Percentiles rank a stretch among this genome's conserved stretches.
Conservation (phyloP, 2,113 vertebrate genomes). For the Numenius arquata region DNA sequence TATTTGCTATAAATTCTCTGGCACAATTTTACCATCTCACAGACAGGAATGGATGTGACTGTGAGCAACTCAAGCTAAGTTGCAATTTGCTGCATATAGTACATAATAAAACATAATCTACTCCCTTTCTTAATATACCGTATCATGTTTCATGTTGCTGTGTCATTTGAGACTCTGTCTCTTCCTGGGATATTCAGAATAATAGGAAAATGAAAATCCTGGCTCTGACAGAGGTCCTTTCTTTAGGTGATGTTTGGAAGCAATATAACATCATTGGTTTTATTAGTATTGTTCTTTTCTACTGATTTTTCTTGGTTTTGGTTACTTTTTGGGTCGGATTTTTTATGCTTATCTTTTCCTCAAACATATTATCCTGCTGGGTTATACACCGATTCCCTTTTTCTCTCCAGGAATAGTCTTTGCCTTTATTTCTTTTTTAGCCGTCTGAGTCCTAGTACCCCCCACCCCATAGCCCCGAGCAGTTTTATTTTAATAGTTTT, state of each 20-base stretch:
- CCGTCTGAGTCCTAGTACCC: neutral
- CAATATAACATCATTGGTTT: neutral
- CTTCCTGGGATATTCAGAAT: neutral
- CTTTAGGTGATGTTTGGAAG: neutral
- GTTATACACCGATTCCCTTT: neutral
- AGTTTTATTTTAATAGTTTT: neutral
- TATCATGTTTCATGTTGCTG: neutral
- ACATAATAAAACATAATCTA: neutral
- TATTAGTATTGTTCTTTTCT: neutral
- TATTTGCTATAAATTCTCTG: neutral
- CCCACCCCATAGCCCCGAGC: neutral
- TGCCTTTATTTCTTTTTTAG: neutral
- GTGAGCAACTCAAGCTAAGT: neutral
- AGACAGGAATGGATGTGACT: neutral
- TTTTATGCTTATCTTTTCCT: neutral
- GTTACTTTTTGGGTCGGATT: neutral
- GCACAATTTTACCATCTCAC: neutral
- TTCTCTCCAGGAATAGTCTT: neutral
- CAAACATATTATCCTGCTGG: neutral
- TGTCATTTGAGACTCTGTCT: neutral
- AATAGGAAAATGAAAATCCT: neutral
- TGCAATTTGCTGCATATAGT: neutral
- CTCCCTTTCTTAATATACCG: neutral
- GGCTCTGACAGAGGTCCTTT: neutral
- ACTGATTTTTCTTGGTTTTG: neutral